phyloP scores from a whole-genome alignment of 2,113 vertebrate genomes.

The Brachypteracias leptosomus region DNA sequence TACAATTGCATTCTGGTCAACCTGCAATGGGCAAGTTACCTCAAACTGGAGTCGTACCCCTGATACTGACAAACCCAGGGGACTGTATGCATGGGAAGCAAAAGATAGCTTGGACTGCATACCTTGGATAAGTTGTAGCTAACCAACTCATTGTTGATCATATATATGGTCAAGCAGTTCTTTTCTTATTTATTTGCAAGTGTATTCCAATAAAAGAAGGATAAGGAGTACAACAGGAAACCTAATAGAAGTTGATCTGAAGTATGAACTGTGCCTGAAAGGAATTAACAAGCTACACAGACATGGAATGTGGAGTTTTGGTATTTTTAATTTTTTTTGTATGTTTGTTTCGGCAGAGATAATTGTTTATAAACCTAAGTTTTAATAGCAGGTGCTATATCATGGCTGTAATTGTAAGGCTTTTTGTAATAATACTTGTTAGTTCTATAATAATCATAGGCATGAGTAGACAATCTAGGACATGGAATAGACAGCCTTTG shows the following conservation, averaged over 20 bases:
- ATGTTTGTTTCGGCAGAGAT: background rate
- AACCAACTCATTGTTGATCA: background rate
- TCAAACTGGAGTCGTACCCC: background rate
- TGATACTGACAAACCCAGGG: background rate
- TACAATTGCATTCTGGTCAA: background rate
- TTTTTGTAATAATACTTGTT: background rate
- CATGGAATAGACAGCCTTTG: background rate
- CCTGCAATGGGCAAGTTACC: background rate
- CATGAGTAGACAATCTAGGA: background rate
- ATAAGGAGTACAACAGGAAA: background rate
- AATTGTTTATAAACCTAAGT: background rate
- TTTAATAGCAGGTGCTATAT: background rate
- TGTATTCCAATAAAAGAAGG: background rate
- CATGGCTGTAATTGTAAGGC: background rate
- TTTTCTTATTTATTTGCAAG: background rate
- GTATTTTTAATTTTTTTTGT: background rate
- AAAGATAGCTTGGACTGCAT: background rate
- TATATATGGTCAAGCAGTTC: background rate
- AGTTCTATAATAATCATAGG: background rate
- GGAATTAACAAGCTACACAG: background rate
- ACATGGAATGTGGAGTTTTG: background rate
- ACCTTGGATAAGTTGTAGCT: background rate
- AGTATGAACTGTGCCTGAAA: background rate
- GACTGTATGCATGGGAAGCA: background rate
- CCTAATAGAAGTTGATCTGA: background rate